Base-by-base conservation (phyloP, 2,113 vertebrate species). In the Neofelis nebulosa region DNA sequence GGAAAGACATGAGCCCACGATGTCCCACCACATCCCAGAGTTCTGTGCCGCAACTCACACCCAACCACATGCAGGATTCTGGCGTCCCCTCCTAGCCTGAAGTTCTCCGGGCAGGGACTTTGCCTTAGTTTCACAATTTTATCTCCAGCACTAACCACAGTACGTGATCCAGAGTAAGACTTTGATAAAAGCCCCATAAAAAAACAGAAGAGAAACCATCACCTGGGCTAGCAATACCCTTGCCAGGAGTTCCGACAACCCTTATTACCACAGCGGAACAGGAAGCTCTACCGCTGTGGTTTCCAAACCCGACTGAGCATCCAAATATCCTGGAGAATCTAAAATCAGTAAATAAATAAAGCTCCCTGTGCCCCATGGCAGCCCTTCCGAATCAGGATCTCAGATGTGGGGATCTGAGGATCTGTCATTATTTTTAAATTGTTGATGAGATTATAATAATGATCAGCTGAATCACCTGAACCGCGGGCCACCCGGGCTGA, bases 51-150 rank as follows among this genome's bases (percentile, higher is more conserved):
- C 15, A 3, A 1, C 33, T 31, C 16, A 45, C n/a, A 6, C 52
- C 45, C 1, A 5, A 6, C 31, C 25, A 0, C 0, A 13, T 0
- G 4, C 36, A 57, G 41, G 7, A 50, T 73, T 4, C 68, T 25
- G 27, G 1, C 23, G 1, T 23, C 79, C 50, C 27, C 66, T 45
- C 15, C 10, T 25, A 68, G 74, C 52, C 57, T 29, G 4, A 80
- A 81, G 38, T 78, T 76, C 48, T 89, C 21, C 4, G 33, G 31
- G 31, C 13, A 50, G 38, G 55, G 19, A 50, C 38, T 88, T 71
- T 19, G 55, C 15, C 63, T 79, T 93, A 19, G 50, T 91, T 55
- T 76, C 45, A 41, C 0, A 15, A n/a, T 68, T 91, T 94, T 68
- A 81, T 52, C 86, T 94, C 68, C 6, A 96, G 48, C 21, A 86